phyloP scores from a whole-genome alignment of 1,140 invertebrate genomes.

The Atta colombica region DNA sequence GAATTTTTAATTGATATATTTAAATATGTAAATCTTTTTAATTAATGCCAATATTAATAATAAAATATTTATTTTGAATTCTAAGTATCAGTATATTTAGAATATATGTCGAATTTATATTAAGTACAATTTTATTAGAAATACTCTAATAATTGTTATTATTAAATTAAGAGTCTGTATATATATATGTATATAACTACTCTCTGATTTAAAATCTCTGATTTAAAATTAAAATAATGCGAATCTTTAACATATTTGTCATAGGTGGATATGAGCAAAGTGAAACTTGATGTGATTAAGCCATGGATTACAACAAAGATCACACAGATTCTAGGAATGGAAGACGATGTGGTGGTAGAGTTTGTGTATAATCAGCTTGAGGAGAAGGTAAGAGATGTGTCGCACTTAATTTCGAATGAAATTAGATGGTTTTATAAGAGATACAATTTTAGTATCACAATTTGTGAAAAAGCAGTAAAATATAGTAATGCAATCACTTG shows the following conservation, averaged over 20 bases:
- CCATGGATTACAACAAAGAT: slow-evolving; percentile 99
- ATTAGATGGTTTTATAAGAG: slow-evolving; percentile 54
- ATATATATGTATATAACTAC: too few species aligned
- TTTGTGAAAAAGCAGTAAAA: slow-evolving; percentile 66
- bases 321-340: slow-evolving; percentile 97
- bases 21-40: background rate
- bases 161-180: background rate
- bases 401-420: slow-evolving; percentile 52
- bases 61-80: background rate
- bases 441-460: slow-evolving; percentile 59
- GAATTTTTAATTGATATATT: background rate
- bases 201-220: background rate
- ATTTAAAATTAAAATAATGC: background rate
- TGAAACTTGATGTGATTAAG: slow-evolving; percentile 98
- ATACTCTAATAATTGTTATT: background rate
- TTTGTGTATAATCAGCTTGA: slow-evolving; percentile 99
- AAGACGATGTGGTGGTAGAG: slow-evolving; percentile 99
- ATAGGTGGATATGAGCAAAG: slow-evolving; percentile 99
- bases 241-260: slow-evolving; percentile 74
- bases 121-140: background rate
- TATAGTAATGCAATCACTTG: slow-evolving; percentile 82
- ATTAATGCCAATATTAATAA: too few species aligned
- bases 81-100: background rate
- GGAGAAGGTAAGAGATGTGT: slow-evolving; percentile 91
- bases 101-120: background rate